These are phyloP conservation scores for Urocynchramus pylzowi DNA, from an alignment of 2,113 vertebrate species.

Conservation along the genomic window DNA sequence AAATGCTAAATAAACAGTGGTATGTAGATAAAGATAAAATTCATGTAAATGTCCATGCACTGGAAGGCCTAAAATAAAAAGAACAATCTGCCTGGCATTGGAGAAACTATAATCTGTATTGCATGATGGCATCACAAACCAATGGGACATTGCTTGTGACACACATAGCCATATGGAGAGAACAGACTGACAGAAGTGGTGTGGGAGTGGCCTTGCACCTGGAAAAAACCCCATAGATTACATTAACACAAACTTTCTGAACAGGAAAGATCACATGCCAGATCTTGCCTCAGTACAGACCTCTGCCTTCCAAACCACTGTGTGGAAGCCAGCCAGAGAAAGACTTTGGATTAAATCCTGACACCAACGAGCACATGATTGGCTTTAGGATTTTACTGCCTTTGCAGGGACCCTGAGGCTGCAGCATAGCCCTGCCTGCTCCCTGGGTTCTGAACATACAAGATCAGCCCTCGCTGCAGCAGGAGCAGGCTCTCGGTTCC, in stretches of 20 bases:
- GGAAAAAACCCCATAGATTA: background rate
- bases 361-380: background rate
- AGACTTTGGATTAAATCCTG: background rate
- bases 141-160: background rate
- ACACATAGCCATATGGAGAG: background rate
- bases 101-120: background rate
- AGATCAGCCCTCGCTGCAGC: accelerated
- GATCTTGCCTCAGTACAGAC: background rate
- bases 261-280: background rate
- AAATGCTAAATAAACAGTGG: background rate
- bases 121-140: background rate
- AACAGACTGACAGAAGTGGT: background rate
- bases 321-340: background rate
- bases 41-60: background rate
- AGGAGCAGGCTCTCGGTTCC: background rate
- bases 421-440: background rate
- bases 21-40: background rate
- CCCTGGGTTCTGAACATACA: background rate
- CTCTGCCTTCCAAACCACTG: background rate
- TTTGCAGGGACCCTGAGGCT: background rate
- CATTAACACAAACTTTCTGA: background rate
- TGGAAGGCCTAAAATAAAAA: background rate
- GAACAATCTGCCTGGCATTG: background rate
- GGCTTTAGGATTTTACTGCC: background rate
- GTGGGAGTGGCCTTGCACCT: background rate